Evolutionary conservation across 2,888 invertebrate species (phyloP).

Genomic region (Trachelus stipa): DNA sequence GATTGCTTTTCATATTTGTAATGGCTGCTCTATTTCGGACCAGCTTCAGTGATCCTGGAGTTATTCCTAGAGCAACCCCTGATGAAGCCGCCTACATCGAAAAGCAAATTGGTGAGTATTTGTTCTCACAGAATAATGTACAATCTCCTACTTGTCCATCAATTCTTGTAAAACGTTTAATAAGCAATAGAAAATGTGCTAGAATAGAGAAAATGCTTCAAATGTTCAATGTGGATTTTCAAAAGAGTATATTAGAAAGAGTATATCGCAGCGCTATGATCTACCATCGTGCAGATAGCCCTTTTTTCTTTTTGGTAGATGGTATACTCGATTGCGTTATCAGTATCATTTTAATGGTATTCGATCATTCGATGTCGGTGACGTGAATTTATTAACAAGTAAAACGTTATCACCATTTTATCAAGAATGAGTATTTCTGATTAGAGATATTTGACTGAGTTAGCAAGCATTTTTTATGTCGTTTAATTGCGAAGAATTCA

Average conservation of each 20-base stretch:
- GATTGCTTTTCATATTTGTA: constrained; percentile 89
- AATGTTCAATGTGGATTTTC: background rate
- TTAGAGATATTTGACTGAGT: constrained; percentile 1
- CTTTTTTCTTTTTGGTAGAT: background rate
- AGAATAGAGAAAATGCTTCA: background rate
- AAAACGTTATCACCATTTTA: constrained; percentile 18
- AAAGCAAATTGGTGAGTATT: constrained; percentile 82
- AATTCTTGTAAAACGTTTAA: background rate
- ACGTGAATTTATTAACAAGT: constrained; percentile 9
- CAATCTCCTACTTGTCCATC: background rate
- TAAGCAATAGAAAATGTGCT: constrained; percentile 1
- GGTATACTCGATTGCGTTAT: background rate
- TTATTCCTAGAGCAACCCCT: constrained; percentile 88
- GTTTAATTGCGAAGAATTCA: background rate
- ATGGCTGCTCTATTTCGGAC: constrained; percentile 94
- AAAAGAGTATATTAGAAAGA: background rate
- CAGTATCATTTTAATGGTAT: background rate
- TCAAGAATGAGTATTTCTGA: constrained; percentile 12
- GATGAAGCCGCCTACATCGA: constrained; percentile 92
- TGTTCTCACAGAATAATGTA: background rate
- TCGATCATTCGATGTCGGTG: background rate
- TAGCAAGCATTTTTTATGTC: background rate
- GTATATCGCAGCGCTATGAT: background rate
- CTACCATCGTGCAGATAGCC: background rate
- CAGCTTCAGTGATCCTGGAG: constrained; percentile 93